Percentiles rank a stretch among this genome's conserved stretches.
phyloP scores from a whole-genome alignment of 2,113 vertebrate species.

The Climacteris rufus region DNA sequence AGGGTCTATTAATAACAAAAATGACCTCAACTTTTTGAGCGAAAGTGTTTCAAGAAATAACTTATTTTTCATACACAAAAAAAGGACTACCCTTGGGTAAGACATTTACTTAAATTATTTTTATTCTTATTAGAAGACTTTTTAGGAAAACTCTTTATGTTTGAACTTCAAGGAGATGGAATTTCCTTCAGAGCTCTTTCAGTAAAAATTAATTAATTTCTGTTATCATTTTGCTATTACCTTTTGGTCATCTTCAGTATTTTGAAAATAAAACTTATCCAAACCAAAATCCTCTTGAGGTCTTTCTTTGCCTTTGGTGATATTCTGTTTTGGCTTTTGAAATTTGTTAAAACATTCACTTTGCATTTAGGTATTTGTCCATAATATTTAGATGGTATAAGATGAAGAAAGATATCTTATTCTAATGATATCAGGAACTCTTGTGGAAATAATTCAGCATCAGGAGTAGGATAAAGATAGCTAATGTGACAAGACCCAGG shows the following conservation, averaged over 20 bases:
- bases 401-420: not conserved
- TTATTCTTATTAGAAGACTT: not conserved
- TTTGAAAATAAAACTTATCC: not conserved
- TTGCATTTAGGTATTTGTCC: not conserved
- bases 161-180: not conserved
- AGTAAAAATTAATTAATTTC: not conserved
- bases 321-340: not conserved
- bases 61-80: not conserved
- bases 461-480: not conserved
- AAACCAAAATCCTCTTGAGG: not conserved
- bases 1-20: not conserved
- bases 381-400: not conserved
- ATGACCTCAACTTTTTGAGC: not conserved
- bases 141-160: not conserved
- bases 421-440: not conserved
- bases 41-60: not conserved
- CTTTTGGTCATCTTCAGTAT: not conserved
- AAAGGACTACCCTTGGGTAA: not conserved
- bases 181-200: not conserved
- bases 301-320: not conserved
- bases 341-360: not conserved
- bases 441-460: not conserved
- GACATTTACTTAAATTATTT: not conserved
- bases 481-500: not conserved
- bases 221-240: not conserved